Percentiles rank a stretch among this genome's conserved stretches.
phyloP scores from a whole-genome alignment of 2,888 invertebrate genomes.

The Mythimna lalbum region DNA sequence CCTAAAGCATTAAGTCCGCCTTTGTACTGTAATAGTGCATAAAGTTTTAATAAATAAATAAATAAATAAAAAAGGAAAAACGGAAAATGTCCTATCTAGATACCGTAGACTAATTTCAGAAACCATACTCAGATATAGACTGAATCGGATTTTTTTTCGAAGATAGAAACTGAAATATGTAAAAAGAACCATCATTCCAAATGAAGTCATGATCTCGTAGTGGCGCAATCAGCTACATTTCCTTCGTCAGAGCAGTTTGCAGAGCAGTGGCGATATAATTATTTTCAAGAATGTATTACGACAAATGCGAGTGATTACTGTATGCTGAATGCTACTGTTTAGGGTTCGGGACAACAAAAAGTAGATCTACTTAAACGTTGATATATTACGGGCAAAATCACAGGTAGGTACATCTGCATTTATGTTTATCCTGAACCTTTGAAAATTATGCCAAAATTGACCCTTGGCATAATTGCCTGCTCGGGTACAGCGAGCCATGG shows the following conservation, averaged over 20 bases:
- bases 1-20: too few species aligned
- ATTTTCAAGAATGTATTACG: conserved; percentile 65
- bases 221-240: conserved; percentile 33
- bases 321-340: conserved; percentile 50
- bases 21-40: too few species aligned
- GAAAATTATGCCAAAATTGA: too few species aligned
- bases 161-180: not conserved
- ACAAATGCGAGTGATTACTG: conserved; percentile 56
- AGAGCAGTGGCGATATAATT: conserved; percentile 58
- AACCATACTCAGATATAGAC: too few species aligned
- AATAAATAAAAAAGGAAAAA: too few species aligned
- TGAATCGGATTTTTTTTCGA: too few species aligned
- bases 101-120: too few species aligned
- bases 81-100: too few species aligned
- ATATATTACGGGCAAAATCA: not conserved
- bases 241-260: conserved; percentile 32
- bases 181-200: conserved; percentile 2
- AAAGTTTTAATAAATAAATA: too few species aligned
- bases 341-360: conserved; percentile 58
- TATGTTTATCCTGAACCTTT: too few species aligned
- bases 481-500: too few species aligned
- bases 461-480: too few species aligned
- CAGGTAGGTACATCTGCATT: not conserved
- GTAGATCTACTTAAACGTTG: not conserved
- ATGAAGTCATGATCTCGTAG: conserved; percentile 24